phyloP scores from a whole-genome alignment of 2,797 vertebrate genomes.

The Cirrhinus mrigala region DNA sequence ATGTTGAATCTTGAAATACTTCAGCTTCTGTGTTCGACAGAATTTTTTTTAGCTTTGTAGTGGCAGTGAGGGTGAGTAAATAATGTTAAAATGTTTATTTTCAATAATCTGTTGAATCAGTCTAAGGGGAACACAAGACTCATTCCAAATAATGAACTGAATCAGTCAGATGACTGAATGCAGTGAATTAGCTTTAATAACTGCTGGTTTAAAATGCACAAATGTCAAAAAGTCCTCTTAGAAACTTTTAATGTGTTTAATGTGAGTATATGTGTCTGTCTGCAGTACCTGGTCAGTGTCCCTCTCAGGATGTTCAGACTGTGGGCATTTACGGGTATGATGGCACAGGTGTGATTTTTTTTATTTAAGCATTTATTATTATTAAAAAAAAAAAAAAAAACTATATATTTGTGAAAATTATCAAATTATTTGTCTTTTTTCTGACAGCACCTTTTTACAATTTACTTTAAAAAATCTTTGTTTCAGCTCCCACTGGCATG shows the following conservation, averaged over 20 bases:
- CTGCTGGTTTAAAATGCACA: not conserved
- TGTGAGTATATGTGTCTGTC: slow-evolving; percentile 1
- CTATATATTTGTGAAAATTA: not conserved
- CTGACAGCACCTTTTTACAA: not conserved
- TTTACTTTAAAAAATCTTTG: not conserved
- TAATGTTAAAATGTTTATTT: no score
- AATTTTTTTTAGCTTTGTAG: no score
- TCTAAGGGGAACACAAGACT: no score
- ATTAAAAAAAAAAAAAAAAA: not conserved
- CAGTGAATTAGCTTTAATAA: no score
- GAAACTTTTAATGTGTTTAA: slow-evolving; percentile 1
- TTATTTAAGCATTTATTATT: not conserved
- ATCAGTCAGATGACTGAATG: not conserved
- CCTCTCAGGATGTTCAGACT: slow-evolving; percentile 93
- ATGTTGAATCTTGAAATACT: no score
- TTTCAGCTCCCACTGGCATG: slow-evolving; percentile 89
- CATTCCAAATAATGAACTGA: not conserved
- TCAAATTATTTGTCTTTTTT: not conserved
- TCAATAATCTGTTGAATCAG: no score
- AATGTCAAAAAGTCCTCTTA: not conserved
- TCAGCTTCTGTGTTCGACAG: no score
- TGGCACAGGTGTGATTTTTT: slow-evolving; percentile 86
- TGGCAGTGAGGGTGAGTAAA: no score
- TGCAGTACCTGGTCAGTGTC: slow-evolving; percentile 90
- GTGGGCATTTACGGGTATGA: slow-evolving; percentile 95